phyloP scores from a whole-genome alignment of 2,113 vertebrate genomes.

The Gopherus evgoodei region DNA sequence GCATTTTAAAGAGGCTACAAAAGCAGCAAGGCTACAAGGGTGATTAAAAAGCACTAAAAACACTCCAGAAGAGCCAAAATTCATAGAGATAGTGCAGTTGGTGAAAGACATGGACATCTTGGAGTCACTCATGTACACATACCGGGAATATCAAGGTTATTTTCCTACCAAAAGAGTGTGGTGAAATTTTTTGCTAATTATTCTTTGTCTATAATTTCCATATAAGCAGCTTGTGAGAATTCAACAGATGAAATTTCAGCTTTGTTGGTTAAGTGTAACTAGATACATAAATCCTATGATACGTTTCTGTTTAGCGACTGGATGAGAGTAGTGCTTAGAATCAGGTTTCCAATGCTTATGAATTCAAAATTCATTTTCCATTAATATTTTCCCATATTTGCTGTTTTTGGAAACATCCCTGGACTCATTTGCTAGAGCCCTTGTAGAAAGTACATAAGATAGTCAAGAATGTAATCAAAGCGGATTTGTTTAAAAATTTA shows the following conservation, averaged over 20 bases:
- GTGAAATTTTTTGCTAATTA: neutral
- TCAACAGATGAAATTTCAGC: fast-evolving
- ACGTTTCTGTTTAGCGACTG: neutral
- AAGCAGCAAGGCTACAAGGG: fast-evolving
- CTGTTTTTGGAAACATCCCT: neutral
- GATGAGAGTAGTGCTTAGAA: fast-evolving
- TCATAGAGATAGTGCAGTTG: slow-evolving; percentile 4
- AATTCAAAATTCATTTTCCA: neutral
- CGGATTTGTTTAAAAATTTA: neutral
- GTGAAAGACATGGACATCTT: slow-evolving; percentile 42
- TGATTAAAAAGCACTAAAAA: slow-evolving; percentile 47
- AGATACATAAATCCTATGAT: neutral
- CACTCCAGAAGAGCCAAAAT: neutral
- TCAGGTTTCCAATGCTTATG: fast-evolving
- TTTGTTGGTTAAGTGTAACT: neutral
- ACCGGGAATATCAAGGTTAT: neutral
- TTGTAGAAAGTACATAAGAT: neutral
- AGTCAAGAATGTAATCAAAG: neutral
- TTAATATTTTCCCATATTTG: neutral
- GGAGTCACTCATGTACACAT: neutral
- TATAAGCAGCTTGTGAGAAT: neutral
- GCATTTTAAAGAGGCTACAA: neutral
- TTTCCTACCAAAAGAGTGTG: neutral
- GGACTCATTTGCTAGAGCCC: neutral
- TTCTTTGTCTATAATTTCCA: neutral